A percentile compares a stretch with the other conserved stretches of the same genome.
These are phyloP conservation scores for Falco concolor DNA, from an alignment of 2,797 vertebrate genomes.

Conservation along the genomic window DNA sequence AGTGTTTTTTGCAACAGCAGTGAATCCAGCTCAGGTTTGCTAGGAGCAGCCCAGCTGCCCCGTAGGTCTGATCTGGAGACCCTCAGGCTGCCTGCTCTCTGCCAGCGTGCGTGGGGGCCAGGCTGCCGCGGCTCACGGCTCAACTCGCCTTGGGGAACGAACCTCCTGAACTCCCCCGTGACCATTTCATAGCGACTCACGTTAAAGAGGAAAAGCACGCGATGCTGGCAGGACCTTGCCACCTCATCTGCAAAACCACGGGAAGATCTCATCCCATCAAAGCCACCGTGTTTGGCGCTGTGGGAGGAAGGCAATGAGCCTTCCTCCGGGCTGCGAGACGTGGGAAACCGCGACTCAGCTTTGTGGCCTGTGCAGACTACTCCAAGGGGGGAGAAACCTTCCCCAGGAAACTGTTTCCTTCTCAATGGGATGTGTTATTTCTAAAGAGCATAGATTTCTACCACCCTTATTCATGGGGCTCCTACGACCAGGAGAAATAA, in stretches of 20 bases:
- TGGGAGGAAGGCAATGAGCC: not conserved
- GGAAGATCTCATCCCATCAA: not conserved
- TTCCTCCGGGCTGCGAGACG: not conserved
- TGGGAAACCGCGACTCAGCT: accelerated
- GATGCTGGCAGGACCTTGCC: not conserved
- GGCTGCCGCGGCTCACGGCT: not conserved
- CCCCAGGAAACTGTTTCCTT: not conserved
- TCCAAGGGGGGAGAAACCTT: not conserved
- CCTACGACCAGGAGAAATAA: not conserved
- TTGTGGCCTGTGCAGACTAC: not conserved
- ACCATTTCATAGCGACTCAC: not conserved
- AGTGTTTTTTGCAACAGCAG: not conserved
- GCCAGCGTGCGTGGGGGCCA: accelerated
- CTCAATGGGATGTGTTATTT: accelerated
- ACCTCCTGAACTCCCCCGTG: accelerated
- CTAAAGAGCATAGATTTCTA: not conserved
- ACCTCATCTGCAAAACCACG: not conserved
- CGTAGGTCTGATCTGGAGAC: accelerated
- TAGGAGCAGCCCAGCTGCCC: not conserved
- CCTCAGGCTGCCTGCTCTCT: not conserved
- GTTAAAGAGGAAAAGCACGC: not conserved
- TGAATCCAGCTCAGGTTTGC: not conserved
- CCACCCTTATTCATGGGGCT: accelerated
- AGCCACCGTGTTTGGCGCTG: accelerated
- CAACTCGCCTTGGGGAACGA: not conserved